Evolutionary conservation across 2,113 vertebrate genomes (phyloP).

Genomic region (Merops nubicus): DNA sequence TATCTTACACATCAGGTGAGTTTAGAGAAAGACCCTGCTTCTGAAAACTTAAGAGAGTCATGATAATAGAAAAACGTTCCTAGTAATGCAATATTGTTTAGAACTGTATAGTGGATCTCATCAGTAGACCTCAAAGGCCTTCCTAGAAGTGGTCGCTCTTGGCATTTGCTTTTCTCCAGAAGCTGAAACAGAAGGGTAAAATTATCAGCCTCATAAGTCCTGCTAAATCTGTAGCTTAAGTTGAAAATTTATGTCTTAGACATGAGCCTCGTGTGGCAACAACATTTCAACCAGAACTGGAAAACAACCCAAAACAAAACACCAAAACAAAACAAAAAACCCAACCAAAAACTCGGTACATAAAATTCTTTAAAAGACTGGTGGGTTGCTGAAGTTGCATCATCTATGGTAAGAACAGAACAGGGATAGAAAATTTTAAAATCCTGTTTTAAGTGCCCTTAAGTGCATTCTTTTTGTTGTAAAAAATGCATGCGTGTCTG

Average conservation of each 20-base stretch:
- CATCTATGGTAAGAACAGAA: background rate
- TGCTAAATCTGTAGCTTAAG: background rate
- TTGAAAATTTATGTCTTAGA: background rate
- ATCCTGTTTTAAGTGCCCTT: background rate
- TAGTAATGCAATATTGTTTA: background rate
- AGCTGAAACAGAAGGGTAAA: background rate
- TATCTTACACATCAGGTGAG: slow-evolving; percentile 96
- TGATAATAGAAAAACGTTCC: background rate
- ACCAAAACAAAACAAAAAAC: too few species aligned
- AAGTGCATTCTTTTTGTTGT: background rate
- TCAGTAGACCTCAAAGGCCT: background rate
- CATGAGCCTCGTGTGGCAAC: background rate
- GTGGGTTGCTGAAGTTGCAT: background rate
- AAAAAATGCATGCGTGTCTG: background rate
- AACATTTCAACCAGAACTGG: background rate
- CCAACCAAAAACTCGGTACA: background rate
- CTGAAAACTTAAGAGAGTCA: background rate
- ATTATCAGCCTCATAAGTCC: background rate
- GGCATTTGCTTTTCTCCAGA: background rate
- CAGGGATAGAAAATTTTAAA: background rate
- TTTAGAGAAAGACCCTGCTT: background rate
- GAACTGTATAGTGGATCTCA: background rate
- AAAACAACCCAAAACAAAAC: background rate
- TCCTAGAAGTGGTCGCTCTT: background rate
- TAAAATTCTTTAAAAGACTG: background rate